Percentiles rank a stretch among this genome's conserved stretches.
Conservation (phyloP, 1,140 invertebrate species). For the Bombus superbus region DNA sequence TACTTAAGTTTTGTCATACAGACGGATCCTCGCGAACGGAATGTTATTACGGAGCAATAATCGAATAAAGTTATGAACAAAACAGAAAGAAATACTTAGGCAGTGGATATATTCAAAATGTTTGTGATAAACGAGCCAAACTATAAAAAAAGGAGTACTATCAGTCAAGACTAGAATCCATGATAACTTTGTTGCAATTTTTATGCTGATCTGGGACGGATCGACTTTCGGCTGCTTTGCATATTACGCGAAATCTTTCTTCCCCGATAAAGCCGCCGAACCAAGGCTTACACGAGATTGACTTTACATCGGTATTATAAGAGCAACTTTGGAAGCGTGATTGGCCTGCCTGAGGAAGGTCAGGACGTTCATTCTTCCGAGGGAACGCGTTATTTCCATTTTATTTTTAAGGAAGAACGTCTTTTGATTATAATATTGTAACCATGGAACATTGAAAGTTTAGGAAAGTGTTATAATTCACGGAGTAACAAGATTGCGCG, state of each 20-base stretch:
- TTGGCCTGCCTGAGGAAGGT: slow-evolving; percentile 38
- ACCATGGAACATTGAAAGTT: too few relatives aligned
- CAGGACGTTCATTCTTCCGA: not conserved
- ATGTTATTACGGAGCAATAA: too few relatives aligned
- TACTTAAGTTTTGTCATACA: too few relatives aligned
- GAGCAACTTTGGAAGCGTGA: slow-evolving; percentile 33
- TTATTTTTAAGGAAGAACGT: not conserved
- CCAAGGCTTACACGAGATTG: slow-evolving; percentile 25
- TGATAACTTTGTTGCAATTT: slow-evolving; percentile 47
- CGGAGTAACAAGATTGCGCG: too few relatives aligned
- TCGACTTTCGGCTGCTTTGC: slow-evolving; percentile 50
- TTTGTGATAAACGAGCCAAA: not conserved
- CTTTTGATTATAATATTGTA: not conserved
- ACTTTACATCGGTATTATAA: slow-evolving; percentile 38
- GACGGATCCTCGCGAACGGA: too few relatives aligned
- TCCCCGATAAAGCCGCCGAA: slow-evolving; percentile 15
- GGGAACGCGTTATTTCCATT: not conserved
- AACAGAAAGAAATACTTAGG: too few relatives aligned
- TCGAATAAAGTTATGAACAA: too few relatives aligned
- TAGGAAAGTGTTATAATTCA: too few relatives aligned
- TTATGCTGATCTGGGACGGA: slow-evolving; percentile 53
- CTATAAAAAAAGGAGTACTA: not conserved
- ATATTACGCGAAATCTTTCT: slow-evolving; percentile 36
- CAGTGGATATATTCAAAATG: not conserved
- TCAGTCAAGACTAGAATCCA: slow-evolving; percentile 7